Evolutionary conservation across 1,140 invertebrate species (phyloP), one percentile per base, ranked within the genome.

Genomic region (Trichonephila clavipes): DNA sequence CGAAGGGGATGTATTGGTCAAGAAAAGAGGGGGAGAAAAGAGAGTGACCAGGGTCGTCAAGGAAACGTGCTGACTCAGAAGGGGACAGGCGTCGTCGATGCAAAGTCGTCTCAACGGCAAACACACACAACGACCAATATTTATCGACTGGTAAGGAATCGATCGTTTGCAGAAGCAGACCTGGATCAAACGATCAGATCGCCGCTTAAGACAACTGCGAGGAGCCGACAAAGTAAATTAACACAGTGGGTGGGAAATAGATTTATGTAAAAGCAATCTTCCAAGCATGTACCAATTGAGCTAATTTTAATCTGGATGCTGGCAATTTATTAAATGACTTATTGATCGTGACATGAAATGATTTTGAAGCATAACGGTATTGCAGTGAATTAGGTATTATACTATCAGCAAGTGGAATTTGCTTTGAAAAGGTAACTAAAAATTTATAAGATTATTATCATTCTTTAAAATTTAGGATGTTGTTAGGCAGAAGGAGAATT

Each of bases 1-100:
- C 14, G 16, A 69, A 19, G 69, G 28, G 61, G 28, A 12, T 77
- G 72, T 77, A 77, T 77, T 40, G 72, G 72, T 77, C 72, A 77
- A 77, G 51, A 51, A 51, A 51, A 12, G 10, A 51, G 72, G 24
- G 72, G 69, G 72, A 8, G 64, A 21, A 24, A 12, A 51, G 51
- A 8, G 44, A 51, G 21, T 28, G 66, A 18, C 72, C 18, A 77
- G 72, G 28, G 72, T 77, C 72, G 72, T 77, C 72, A 77, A 77
- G 72, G 72, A 77, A 77, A 77, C 72, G 28, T 77, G 72, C 72
- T 77, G 72, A 77, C 72, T 77, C 72, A 77, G 72, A 77, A 40
- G 16, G 16, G 72, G 72, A 77, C 72, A 77, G 28, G 72, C 72
- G 72, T 77, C 72, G 72, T 34, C 72, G 72, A 77, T 77, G 34